Evolutionary conservation across 1,140 invertebrate genomes (phyloP).

Genomic region (Polypedilum vanderplanki): DNA sequence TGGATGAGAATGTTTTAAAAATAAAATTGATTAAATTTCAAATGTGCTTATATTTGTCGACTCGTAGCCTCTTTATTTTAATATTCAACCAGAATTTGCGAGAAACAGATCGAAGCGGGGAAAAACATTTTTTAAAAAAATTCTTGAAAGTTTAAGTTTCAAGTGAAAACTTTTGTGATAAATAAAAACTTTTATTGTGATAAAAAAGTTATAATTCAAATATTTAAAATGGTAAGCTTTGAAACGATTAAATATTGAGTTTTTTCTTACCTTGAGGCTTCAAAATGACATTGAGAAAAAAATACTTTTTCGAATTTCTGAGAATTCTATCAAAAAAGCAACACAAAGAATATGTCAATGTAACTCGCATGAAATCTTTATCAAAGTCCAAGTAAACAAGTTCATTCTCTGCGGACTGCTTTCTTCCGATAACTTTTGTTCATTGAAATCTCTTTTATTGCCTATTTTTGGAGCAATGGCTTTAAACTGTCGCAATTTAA

Average conservation of each 20-base stretch:
- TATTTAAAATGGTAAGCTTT: too few species aligned
- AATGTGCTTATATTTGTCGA: not conserved
- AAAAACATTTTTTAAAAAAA: too few species aligned
- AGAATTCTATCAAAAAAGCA: too few species aligned
- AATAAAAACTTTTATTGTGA: too few species aligned
- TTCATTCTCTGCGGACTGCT: not conserved
- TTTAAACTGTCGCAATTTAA: not conserved
- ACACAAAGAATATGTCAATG: not conserved
- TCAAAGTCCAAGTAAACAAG: conserved; percentile 17
- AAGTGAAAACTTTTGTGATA: too few species aligned
- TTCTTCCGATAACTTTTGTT: not conserved
- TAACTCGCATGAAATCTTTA: not conserved
- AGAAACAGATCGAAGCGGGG: not conserved
- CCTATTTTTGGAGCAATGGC: not conserved
- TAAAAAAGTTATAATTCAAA: too few species aligned
- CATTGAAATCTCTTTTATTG: not conserved
- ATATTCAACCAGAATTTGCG: not conserved
- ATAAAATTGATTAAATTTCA: not conserved
- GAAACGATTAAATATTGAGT: too few species aligned
- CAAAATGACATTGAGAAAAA: too few species aligned
- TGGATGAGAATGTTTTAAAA: not conserved
- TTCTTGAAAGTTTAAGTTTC: too few species aligned
- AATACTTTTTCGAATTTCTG: too few species aligned
- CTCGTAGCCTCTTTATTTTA: not conserved
- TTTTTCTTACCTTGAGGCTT: too few species aligned